Conservation (phyloP, 2,888 invertebrate species). For the Catocala sponsa region DNA sequence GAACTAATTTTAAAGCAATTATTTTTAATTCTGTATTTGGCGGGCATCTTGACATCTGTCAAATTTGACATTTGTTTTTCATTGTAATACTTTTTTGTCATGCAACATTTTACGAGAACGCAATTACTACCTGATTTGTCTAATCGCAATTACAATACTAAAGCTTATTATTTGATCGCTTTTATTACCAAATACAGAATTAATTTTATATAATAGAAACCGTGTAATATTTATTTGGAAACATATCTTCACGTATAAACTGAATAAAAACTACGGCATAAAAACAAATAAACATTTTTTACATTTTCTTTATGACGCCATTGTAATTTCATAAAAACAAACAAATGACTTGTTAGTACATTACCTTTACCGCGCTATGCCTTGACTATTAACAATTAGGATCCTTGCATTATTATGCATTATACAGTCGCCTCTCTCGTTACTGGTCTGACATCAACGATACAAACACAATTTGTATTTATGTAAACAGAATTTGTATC, state of each 20-base stretch:
- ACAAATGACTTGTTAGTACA: slow-evolving; percentile 26
- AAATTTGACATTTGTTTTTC: slow-evolving; percentile 53
- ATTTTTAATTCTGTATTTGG: slow-evolving; percentile 48
- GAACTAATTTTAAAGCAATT: slow-evolving; percentile 18
- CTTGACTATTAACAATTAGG: slow-evolving; percentile 20
- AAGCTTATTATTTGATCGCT: too few species aligned
- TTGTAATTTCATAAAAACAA: slow-evolving; percentile 31
- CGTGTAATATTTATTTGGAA: neutral
- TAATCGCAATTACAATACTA: too few species aligned
- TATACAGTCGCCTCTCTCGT: slow-evolving; percentile 22
- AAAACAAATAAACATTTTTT: neutral
- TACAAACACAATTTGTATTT: slow-evolving; percentile 16
- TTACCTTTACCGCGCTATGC: slow-evolving; percentile 20
- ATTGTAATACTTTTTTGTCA: slow-evolving; percentile 36
- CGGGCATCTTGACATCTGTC: slow-evolving; percentile 48
- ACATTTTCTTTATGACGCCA: slow-evolving; percentile 13
- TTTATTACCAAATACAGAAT: slow-evolving; percentile 38
- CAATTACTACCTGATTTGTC: too few species aligned
- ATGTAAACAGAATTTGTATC: slow-evolving; percentile 9
- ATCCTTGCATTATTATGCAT: slow-evolving; percentile 31
- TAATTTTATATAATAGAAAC: neutral
- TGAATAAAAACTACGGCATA: neutral
- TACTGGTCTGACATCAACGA: slow-evolving; percentile 28
- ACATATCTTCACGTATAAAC: too few species aligned
- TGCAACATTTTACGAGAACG: neutral